A percentile compares a stretch with the other conserved stretches of the same genome.
These are phyloP conservation scores for Gallinago solitaria DNA, from an alignment of 2,797 vertebrate species.

Conservation along the genomic window DNA sequence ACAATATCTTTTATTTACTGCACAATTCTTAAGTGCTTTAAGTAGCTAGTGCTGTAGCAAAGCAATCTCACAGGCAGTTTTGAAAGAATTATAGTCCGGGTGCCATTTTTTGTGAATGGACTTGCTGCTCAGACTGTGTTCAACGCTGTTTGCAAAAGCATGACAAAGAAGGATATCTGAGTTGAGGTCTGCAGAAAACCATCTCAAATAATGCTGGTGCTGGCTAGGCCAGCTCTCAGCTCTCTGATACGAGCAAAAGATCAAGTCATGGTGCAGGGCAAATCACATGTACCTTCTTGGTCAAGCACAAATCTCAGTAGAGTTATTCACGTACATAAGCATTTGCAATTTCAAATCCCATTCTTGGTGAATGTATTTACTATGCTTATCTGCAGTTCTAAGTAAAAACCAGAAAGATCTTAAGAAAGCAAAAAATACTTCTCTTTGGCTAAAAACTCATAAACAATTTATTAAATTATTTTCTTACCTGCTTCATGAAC, in stretches of 20 bases:
- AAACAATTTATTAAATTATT: neutral
- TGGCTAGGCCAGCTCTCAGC: neutral
- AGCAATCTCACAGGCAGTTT: slow-evolving; percentile 10
- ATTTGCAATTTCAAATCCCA: neutral
- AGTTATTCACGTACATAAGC: neutral
- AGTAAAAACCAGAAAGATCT: neutral
- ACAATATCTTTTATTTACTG: slow-evolving; percentile 43
- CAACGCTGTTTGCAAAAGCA: neutral
- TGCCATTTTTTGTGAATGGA: slow-evolving; percentile 54
- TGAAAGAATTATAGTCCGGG: slow-evolving; percentile 16
- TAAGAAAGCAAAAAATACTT: neutral
- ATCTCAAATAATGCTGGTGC: neutral
- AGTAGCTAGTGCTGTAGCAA: neutral
- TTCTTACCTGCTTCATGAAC: neutral
- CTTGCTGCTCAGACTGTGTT: neutral
- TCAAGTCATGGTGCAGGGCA: neutral
- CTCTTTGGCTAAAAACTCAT: neutral
- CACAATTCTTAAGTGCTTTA: slow-evolving; percentile 17
- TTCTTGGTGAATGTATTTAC: neutral
- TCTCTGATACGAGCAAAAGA: neutral
- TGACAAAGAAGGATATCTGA: neutral
- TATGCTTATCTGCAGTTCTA: neutral
- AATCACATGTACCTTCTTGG: neutral
- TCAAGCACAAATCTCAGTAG: neutral
- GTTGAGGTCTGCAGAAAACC: neutral